Evolutionary conservation across 2,888 invertebrate species (phyloP).

Genomic region (Eupithecia exiguata): DNA sequence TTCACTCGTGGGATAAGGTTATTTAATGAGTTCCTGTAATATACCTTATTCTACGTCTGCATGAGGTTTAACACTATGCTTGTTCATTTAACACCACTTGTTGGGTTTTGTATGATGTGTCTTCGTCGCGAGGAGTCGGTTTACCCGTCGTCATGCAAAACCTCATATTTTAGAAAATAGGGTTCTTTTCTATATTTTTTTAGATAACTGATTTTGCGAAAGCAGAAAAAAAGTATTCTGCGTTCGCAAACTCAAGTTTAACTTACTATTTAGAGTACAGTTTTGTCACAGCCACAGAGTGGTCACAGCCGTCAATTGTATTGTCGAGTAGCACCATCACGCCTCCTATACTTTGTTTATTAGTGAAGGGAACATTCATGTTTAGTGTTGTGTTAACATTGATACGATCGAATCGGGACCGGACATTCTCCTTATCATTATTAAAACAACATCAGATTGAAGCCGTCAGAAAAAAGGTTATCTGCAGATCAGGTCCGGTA

Average conservation of each 20-base stretch:
- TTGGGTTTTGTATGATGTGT: not conserved
- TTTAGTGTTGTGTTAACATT: slow-evolving; percentile 23
- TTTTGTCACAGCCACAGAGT: not conserved
- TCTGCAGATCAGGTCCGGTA: not conserved
- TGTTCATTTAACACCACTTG: not conserved
- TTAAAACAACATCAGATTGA: not conserved
- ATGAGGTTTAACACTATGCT: slow-evolving; percentile 18
- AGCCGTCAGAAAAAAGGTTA: not conserved
- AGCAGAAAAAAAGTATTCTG: no score
- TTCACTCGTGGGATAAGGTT: slow-evolving; percentile 23
- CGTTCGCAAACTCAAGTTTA: slow-evolving; percentile 18
- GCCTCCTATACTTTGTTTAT: slow-evolving; percentile 34
- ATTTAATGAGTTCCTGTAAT: not conserved
- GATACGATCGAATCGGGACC: slow-evolving; percentile 23
- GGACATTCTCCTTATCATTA: not conserved
- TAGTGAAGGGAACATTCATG: slow-evolving; percentile 21
- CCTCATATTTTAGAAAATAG: not conserved
- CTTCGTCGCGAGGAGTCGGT: not conserved
- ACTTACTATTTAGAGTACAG: slow-evolving; percentile 16
- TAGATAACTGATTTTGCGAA: slow-evolving; percentile 17
- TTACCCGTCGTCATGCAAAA: not conserved
- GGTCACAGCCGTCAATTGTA: slow-evolving; percentile 17
- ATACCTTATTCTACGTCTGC: slow-evolving; percentile 21
- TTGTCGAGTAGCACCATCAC: slow-evolving; percentile 37
- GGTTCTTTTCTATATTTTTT: not conserved